Evolutionary conservation across 2,797 vertebrate genomes (phyloP), one percentile per base, ranked within the genome.

Genomic region (Gymnopithys bicolor): DNA sequence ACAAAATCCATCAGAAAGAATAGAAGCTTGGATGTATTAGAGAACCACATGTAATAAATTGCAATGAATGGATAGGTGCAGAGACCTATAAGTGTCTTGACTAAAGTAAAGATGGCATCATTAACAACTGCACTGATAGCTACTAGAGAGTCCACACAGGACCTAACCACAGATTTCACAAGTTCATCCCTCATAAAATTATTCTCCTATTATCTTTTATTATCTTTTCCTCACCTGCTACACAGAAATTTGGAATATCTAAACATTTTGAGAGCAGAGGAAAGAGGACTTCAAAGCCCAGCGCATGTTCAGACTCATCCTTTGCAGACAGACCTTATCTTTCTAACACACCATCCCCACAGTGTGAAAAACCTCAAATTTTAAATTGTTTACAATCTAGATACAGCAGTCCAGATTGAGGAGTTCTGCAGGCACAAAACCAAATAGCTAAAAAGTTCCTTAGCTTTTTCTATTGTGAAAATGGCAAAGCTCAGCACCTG

Each of bases 271-370:
- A 69, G 87, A 77, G 51, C 13, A 81, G 46, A 89, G 25, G 15
- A 87, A 79, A 93, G 41, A 87, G 11, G 18, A 83, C 68, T 93
- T 95, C 84, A 95, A 95, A 95, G 69, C 22, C 48, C 24, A 51
- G 27, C 6, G 94, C n/a, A 0, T 87, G 84, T 91, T 89, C 87
- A 92, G 91, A 76, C 73, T 60, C 51, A 79, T 75, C n/a, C 25
- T 81, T 63, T 67, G 24, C 66, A 96, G 82, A 83, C 87, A 94
- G 87, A 76, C 51, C 22, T 86, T 95, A 75, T 81, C 76, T 91
- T 86, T 87, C 19, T 66, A 84, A 85, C 1, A 7, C 33, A 76
- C 22, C 30, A 51, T 43, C 49, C 11, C 11, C 48, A 92, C 70
- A 64, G 60, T 46, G 22, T 70, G 59, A 76, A 88, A 63, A 78